A percentile compares a stretch with the other conserved stretches of the same genome.
Conservation (phyloP, 1,140 invertebrate species). For the Brachionus paranguensis region DNA sequence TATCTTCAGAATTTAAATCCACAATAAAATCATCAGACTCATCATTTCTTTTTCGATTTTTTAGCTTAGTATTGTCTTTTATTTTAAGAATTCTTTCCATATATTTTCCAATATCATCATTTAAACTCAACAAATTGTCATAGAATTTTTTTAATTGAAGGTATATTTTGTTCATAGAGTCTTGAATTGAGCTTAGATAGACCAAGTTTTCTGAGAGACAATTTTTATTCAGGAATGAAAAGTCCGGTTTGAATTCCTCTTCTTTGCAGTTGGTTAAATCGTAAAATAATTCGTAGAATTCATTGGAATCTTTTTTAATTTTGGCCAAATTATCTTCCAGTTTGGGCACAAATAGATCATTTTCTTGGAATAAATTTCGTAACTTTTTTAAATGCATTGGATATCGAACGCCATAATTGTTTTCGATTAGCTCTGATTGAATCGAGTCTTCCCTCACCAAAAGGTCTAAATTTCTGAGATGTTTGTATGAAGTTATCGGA, state of each 20-base stretch:
- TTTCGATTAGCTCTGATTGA: neutral
- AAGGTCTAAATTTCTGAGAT: slow-evolving; percentile 4
- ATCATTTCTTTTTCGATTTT: neutral
- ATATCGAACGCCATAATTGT: slow-evolving; percentile 5
- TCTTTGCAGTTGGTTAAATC: neutral
- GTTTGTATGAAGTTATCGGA: slow-evolving; percentile 23
- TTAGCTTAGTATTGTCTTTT: neutral
- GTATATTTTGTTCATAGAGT: neutral
- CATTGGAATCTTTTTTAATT: neutral
- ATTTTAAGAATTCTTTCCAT: neutral
- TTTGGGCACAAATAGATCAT: neutral
- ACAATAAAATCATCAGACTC: neutral
- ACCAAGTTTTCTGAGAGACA: neutral
- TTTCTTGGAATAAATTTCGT: neutral
- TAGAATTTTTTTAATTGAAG: neutral
- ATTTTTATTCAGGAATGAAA: neutral
- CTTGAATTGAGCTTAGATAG: neutral
- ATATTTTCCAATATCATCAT: neutral
- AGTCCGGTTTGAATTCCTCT: neutral
- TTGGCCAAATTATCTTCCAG: neutral
- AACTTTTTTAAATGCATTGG: neutral
- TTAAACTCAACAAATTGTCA: neutral
- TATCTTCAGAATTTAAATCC: neutral
- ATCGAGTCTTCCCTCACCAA: neutral
- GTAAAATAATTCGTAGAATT: neutral